A percentile compares a stretch with the other conserved stretches of the same genome.
Evolutionary conservation across 2,797 vertebrate genomes (phyloP).

Genomic region (Oophaga sylvatica): DNA sequence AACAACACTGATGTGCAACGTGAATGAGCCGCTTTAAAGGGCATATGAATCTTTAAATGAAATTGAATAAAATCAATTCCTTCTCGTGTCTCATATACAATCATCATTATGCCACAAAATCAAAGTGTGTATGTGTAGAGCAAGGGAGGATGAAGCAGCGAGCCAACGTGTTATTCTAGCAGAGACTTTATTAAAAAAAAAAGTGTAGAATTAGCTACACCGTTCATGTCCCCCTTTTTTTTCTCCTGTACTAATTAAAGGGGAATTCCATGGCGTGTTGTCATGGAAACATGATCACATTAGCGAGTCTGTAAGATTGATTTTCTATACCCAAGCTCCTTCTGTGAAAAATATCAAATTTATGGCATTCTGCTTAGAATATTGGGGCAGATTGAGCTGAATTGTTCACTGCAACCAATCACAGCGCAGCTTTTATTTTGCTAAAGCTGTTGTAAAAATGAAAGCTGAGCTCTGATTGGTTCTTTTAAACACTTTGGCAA

Average conservation of each 20-base stretch:
- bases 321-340: background rate
- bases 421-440: too few relatives aligned
- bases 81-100: background rate
- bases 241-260: too few relatives aligned
- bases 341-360: too few relatives aligned
- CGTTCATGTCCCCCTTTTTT: background rate
- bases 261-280: background rate
- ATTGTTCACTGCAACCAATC: too few relatives aligned
- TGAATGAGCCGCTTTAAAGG: constrained; percentile 4
- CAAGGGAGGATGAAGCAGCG: background rate
- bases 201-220: background rate
- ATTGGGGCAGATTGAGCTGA: too few relatives aligned
- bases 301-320: background rate
- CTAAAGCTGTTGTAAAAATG: too few relatives aligned
- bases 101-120: constrained; percentile 9
- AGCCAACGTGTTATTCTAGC: background rate
- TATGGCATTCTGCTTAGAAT: too few relatives aligned
- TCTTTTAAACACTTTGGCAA: too few relatives aligned
- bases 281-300: background rate
- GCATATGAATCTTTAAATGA: background rate
- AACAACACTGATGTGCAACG: background rate
- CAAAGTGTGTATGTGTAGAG: background rate
- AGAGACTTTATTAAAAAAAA: background rate
- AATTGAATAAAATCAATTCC: constrained; percentile 24
- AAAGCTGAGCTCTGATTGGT: too few relatives aligned